phyloP scores from a whole-genome alignment of 2,888 invertebrate species.

The Trileptium ribeirensis region DNA sequence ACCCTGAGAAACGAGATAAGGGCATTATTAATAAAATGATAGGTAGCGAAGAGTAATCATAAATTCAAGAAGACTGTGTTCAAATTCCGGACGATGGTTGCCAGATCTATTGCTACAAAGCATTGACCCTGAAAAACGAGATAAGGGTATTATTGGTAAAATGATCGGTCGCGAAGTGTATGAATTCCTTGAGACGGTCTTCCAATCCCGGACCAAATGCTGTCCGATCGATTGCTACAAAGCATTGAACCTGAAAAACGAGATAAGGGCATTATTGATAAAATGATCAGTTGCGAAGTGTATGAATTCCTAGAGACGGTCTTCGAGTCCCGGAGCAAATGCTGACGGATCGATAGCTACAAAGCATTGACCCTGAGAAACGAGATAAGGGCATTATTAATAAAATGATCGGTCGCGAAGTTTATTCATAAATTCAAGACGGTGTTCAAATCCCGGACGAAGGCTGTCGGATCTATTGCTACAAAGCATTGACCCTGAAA shows the following conservation, averaged over 20 bases:
- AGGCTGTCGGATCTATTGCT: conserved; percentile 48
- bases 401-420: too few species aligned
- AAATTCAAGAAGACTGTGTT: conserved; percentile 41
- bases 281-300: too few species aligned
- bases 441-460: conserved; percentile 47
- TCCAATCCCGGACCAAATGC: conserved; percentile 74
- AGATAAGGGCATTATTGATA: too few species aligned
- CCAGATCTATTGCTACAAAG: conserved; percentile 49
- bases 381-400: too few species aligned
- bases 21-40: too few species aligned
- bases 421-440: conserved; percentile 44
- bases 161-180: too few species aligned
- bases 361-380: conserved; percentile 78
- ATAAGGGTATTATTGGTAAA: too few species aligned
- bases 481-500: too few species aligned
- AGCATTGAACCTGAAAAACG: conserved; percentile 78
- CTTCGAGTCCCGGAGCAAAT: conserved; percentile 72
- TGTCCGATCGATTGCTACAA: conserved; percentile 74
- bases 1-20: too few species aligned
- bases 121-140: too few species aligned
- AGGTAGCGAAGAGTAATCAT: conserved; percentile 45
- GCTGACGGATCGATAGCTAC: conserved; percentile 73
- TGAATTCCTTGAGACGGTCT: conserved; percentile 65
- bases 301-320: conserved; percentile 66
- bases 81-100: conserved; percentile 48